Conservation (phyloP, 2,797 vertebrate species). For the Rhabdophis nuchalis region DNA sequence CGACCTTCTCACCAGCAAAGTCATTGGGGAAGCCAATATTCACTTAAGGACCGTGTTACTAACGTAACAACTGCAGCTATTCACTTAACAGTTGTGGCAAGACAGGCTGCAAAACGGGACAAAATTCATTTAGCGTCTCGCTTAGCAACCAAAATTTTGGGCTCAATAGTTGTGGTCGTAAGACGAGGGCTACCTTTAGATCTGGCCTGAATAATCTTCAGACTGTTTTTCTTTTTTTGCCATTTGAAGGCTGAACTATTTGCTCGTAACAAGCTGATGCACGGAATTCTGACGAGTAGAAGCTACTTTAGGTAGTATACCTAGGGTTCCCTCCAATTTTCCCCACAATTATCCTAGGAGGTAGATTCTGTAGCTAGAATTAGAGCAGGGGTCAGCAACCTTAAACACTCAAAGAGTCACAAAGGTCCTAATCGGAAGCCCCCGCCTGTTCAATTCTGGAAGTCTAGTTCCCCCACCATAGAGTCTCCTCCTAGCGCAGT, state of each 20-base stretch:
- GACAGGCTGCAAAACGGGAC: not conserved
- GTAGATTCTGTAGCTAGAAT: not conserved
- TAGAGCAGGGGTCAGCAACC: not conserved
- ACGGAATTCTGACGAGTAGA: not conserved
- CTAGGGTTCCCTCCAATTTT: not conserved
- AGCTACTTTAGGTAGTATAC: not conserved
- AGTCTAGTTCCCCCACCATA: too few species aligned
- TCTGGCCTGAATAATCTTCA: not conserved
- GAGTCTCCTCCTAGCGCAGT: too few species aligned
- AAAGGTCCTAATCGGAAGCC: too few species aligned
- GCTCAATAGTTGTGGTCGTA: not conserved
- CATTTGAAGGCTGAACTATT: not conserved
- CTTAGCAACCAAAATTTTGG: not conserved
- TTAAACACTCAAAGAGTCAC: too few species aligned
- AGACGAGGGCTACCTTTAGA: not conserved
- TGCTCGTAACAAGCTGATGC: not conserved
- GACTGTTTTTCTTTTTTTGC: not conserved
- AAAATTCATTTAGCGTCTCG: not conserved
- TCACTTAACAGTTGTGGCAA: not conserved
- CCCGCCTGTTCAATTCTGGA: too few species aligned
- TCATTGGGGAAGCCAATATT: not conserved
- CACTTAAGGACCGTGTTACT: not conserved
- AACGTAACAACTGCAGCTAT: not conserved
- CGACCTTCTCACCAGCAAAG: not conserved
- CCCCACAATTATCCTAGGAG: not conserved